Evolutionary conservation across 2,888 invertebrate species (phyloP), one percentile per base, ranked within the genome.

Genomic region (Rotaria macrura): DNA sequence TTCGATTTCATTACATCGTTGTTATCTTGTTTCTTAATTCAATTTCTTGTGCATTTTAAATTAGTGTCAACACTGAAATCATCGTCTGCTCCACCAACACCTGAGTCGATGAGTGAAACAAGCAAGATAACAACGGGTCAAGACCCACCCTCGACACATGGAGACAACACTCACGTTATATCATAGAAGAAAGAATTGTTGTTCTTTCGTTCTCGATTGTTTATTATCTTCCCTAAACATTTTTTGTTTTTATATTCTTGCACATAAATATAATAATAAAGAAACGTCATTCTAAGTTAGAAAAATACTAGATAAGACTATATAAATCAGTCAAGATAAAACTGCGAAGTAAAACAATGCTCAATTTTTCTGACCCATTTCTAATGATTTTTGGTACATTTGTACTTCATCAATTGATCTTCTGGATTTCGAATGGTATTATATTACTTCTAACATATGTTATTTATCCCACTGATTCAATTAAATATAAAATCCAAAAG

Each of bases 361-460:
- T 29, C 5, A 0, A 9, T 29, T 6, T 65, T 65, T 34, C 65
- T 12, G 79, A 79, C 43, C 79, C 79, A 12, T 12, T 40, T 12
- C 43, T 79, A 43, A 79, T 79, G 25, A 79, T 79, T 14, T 20
- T 79, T 43, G 79, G 79, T 79, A 79, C 79, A 79, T 79, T 79
- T 79, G 10, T 43, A n/a, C 25, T 79, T 23, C 79, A 79, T 79
- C 43, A 79, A 79, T 12, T 79, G 0, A 10, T 43, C 0, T 79
- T 79, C 43, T 79, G 79, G 79, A 43, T 79, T 14, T 5, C 38
- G 23, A 79, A 43, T 79, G 79, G 79, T 4, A 79, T 79, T 79
- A 40, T 79, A 14, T 43, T 79, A n/a, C n/a, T 79, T 25, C 43
- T 40, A 3, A 79, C 43, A 1, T n/a, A 79, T 79, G 25, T 79